These are phyloP conservation scores for Burhinus oedicnemus DNA, from an alignment of 2,113 vertebrate species.

Conservation along the genomic window DNA sequence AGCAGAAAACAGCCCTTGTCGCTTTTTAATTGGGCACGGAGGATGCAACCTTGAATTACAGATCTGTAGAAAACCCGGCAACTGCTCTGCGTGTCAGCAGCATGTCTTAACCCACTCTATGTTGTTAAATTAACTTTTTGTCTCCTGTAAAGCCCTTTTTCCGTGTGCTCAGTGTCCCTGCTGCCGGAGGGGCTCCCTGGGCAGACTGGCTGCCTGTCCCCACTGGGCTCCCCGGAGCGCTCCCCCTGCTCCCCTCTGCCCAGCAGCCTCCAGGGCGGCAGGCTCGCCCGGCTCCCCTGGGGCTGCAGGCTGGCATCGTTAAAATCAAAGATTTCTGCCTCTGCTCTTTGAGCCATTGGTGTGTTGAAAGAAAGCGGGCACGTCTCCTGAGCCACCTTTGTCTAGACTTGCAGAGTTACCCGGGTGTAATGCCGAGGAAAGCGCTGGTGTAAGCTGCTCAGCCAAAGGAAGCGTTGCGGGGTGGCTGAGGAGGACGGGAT, in stretches of 20 bases:
- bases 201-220: accelerated
- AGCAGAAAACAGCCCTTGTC: accelerated
- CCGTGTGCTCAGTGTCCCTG: accelerated
- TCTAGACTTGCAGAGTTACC: neutral
- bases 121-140: no score
- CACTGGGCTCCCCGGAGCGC: accelerated
- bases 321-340: neutral
- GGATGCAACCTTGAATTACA: neutral
- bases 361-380: neutral
- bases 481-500: neutral
- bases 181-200: neutral
- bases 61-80: neutral
- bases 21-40: no score
- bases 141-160: neutral
- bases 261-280: neutral
- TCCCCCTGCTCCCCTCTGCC: neutral
- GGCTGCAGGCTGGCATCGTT: neutral
- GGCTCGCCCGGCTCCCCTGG: neutral
- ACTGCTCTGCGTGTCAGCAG: accelerated
- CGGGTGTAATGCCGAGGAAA: neutral
- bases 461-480: accelerated
- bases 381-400: neutral
- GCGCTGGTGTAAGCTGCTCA: neutral
- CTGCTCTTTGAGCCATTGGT: neutral
- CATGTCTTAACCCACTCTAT: accelerated